Percentiles rank a stretch among this genome's conserved stretches.
Evolutionary conservation across 64 coral and sea anemone genomes (phyloP).

Genomic region (Acropora tenuis): DNA sequence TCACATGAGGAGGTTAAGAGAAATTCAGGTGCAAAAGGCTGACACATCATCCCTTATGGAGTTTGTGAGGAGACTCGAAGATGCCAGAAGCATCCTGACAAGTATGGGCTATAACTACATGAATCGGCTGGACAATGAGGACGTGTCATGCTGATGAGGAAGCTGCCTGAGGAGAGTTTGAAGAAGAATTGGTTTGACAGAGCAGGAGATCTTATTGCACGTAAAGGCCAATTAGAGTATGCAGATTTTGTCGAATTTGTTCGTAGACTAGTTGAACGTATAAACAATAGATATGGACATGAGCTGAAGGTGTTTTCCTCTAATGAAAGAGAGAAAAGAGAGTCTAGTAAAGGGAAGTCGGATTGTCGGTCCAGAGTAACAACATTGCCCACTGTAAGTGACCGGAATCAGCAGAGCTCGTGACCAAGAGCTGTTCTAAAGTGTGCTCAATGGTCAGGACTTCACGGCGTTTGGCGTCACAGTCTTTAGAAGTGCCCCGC

Average conservation of each 20-base stretch:
- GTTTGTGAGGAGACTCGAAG: conserved; percentile 71
- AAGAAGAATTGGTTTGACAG: conserved; percentile 76
- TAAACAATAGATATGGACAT: conserved; percentile 77
- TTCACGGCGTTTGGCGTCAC: neutral
- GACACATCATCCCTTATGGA: conserved; percentile 73
- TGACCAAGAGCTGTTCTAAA: conserved; percentile 23
- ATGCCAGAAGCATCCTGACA: conserved; percentile 47
- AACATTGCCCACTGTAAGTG: conserved; percentile 52
- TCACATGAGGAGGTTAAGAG: conserved; percentile 67
- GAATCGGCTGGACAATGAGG: conserved; percentile 65
- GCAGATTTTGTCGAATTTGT: conserved; percentile 63
- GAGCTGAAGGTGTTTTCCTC: conserved; percentile 47
- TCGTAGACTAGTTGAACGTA: conserved; percentile 39
- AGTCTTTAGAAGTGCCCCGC: conserved; percentile 45
- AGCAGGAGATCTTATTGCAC: conserved; percentile 71
- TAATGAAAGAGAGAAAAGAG: conserved; percentile 3
- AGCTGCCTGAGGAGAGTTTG: conserved; percentile 72
- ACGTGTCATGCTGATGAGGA: conserved; percentile 72
- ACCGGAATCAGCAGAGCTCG: neutral
- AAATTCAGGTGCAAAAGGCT: conserved; percentile 50
- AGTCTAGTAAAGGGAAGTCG: neutral
- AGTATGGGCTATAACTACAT: conserved; percentile 53
- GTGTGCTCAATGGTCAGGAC: neutral
- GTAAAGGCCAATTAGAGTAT: conserved; percentile 51
- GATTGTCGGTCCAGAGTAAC: conserved; percentile 39